Conservation (phyloP, 2,888 invertebrate genomes). For the Cotesia congregata region DNA sequence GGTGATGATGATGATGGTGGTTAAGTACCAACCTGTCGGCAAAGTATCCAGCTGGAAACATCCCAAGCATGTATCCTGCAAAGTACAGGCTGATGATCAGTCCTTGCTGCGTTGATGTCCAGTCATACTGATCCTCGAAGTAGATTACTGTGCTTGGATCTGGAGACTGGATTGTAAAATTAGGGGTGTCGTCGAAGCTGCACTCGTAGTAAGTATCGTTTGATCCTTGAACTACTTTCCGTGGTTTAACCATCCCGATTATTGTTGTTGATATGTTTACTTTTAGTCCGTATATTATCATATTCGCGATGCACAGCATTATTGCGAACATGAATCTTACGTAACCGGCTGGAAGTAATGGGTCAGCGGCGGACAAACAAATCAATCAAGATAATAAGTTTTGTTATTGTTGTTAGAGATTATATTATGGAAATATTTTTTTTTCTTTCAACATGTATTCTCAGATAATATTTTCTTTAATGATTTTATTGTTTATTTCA, state of each 20-base stretch:
- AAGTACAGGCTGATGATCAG: slow-evolving; percentile 64
- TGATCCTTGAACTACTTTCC: slow-evolving; percentile 15
- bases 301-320: slow-evolving; percentile 67
- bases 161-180: slow-evolving; percentile 53
- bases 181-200: too few species aligned
- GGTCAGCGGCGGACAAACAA: background rate
- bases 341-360: slow-evolving; percentile 49
- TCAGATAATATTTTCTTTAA: too few species aligned
- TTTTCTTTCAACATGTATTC: too few species aligned
- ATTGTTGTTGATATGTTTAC: slow-evolving; percentile 64
- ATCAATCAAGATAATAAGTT: background rate
- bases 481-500: too few species aligned
- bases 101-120: slow-evolving; percentile 62
- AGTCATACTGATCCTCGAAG: slow-evolving; percentile 63
- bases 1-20: background rate
- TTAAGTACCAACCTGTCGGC: slow-evolving; percentile 61
- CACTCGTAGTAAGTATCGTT: slow-evolving; percentile 1
- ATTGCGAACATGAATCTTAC: slow-evolving; percentile 63
- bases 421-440: too few species aligned
- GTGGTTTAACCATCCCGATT: slow-evolving; percentile 63
- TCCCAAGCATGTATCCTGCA: slow-evolving; percentile 65
- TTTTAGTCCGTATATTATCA: slow-evolving; percentile 67
- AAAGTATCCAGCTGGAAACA: slow-evolving; percentile 66
- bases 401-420: too few species aligned
- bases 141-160: slow-evolving; percentile 48